Evolutionary conservation across 2,797 vertebrate species (phyloP).

Genomic region (Sebastes oblongus): DNA sequence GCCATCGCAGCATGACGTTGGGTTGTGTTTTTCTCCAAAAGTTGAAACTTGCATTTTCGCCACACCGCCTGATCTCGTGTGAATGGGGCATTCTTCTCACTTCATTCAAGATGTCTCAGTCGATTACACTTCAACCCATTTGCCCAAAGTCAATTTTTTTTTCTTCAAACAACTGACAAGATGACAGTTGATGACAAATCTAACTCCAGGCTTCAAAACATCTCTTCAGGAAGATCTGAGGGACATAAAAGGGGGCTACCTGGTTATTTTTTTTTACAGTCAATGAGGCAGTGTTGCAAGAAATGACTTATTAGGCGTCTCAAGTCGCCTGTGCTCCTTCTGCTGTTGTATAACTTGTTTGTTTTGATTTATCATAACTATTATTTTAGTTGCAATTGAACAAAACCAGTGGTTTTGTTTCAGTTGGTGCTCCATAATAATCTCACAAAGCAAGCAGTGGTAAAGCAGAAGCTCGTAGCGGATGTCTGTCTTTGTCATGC

Average conservation of each 20-base stretch:
- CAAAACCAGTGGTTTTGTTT: slow-evolving; percentile 10
- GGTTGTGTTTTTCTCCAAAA: too few species aligned
- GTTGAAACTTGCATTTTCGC: too few species aligned
- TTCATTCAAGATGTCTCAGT: slow-evolving; percentile 21
- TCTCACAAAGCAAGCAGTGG: background rate
- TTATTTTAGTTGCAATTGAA: slow-evolving; percentile 2
- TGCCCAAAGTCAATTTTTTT: background rate
- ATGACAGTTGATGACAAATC: slow-evolving; percentile 29
- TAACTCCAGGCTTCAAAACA: slow-evolving; percentile 5
- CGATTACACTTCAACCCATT: background rate
- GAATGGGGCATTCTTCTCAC: background rate
- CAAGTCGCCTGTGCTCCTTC: background rate
- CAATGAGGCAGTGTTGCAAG: background rate
- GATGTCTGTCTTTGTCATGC: background rate
- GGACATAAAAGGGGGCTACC: background rate
- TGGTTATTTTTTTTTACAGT: background rate
- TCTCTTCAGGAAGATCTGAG: slow-evolving; percentile 6
- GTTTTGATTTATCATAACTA: background rate
- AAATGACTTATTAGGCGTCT: background rate
- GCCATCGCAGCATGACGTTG: too few species aligned
- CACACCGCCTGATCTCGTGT: too few species aligned
- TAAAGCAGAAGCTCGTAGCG: background rate
- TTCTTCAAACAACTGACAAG: slow-evolving; percentile 12
- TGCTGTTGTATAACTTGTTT: background rate
- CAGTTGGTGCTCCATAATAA: background rate